Percentiles rank a stretch among this genome's conserved stretches.
Conservation (phyloP, 2,113 vertebrate species). For the Phasianus colchicus region DNA sequence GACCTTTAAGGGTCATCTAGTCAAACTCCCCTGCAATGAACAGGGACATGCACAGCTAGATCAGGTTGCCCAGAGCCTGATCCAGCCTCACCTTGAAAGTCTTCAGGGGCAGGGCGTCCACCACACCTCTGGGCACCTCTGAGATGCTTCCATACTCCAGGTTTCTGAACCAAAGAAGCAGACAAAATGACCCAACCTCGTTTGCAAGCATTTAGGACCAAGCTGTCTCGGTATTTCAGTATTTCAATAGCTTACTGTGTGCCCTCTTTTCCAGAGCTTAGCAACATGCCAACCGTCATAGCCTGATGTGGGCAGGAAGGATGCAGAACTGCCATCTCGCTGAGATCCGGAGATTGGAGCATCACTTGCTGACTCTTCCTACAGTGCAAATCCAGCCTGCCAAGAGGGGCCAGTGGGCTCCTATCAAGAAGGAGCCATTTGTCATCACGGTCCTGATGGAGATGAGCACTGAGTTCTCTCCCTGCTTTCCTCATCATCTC, state of each 20-base stretch:
- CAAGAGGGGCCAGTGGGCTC: not conserved
- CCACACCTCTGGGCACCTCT: too few species aligned
- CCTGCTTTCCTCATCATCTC: not conserved
- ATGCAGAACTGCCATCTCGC: accelerated
- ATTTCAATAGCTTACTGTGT: not conserved
- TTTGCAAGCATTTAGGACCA: not conserved
- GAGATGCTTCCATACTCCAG: not conserved
- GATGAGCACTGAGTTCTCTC: not conserved
- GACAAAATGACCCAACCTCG: not conserved
- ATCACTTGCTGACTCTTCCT: not conserved
- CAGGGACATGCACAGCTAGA: too few species aligned
- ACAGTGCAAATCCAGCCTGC: not conserved
- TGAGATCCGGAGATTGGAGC: not conserved
- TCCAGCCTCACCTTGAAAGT: too few species aligned
- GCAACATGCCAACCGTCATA: not conserved
- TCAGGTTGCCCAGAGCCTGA: too few species aligned
- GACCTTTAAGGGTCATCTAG: too few species aligned
- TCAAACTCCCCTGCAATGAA: too few species aligned
- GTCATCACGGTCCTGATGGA: not conserved
- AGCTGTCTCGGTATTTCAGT: not conserved
- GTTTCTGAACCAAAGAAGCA: not conserved
- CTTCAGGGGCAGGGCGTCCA: too few species aligned
- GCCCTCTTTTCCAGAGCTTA: conserved; percentile 52
- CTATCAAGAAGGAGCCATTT: not conserved
- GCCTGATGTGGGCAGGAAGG: not conserved